Base-by-base conservation (phyloP, 2,888 invertebrate species). In the Caenorhabditis sp. region DNA sequence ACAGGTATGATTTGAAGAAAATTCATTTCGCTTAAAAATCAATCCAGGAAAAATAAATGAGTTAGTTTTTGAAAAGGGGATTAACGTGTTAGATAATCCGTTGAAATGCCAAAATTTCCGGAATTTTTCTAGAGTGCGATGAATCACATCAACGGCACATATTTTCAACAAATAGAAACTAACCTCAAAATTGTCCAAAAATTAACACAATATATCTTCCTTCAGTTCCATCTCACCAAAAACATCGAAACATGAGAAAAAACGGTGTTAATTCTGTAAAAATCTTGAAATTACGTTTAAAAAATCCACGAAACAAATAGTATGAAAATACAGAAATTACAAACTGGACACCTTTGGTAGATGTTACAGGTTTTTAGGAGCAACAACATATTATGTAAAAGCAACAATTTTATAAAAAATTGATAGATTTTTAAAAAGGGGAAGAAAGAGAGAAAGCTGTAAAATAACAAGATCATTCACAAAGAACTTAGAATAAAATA, bases 391-490 rank as follows among this genome's bases (percentile, higher is more conserved):
- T 3, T 8, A 26, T 3, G 50, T 26, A 26, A 61, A 61, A 61
- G 26, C 24, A 61, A 50, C 49, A 50, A 19, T 24, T 26, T 61
- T 14, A 50, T 50, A 61, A 61, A 4, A 50, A 50, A 23, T 19
- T 6, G 17, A 55, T 26, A 26, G 10, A 26, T 10, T 55, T 14
- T 55, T 6, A 26, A 55, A 26, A 26, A 5, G 1, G 24, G 10
- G 12, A 23, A 8, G 8, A 55, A 14, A n/a, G 21, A 21, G 24
- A 53, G 24, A 53, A 53, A 53, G 24, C 53, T 23, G 53, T 53
- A 53, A 23, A 53, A 53, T 10, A 53, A 53, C 21, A 55, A 55
- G 26, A 55, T 55, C 26, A 51, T 50, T 65, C 21, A 57, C 57
- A 58, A 61, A 36, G 26, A 64, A 58, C 50, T 31, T 6, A 27